Conservation (phyloP, 2,113 vertebrate genomes). For the Rousettus leschenaultii region DNA sequence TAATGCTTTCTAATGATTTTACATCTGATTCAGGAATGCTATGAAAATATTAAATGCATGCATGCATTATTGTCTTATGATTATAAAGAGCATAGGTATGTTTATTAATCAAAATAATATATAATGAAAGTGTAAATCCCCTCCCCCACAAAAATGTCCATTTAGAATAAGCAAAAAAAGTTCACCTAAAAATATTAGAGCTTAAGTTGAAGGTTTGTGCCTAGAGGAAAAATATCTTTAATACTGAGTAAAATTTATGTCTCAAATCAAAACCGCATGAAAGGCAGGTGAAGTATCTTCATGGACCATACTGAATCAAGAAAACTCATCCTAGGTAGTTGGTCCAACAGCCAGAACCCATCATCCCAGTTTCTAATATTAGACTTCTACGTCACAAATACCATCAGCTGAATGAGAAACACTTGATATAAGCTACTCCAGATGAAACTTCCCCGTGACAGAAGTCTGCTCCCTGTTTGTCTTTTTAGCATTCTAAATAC, state of each 20-base stretch:
- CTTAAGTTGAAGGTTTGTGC: neutral
- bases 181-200: neutral
- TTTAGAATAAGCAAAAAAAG: neutral
- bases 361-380: neutral
- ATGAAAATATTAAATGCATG: neutral
- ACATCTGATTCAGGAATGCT: neutral
- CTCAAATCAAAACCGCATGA: neutral
- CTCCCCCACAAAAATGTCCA: neutral
- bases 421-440: neutral
- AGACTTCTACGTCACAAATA: neutral
- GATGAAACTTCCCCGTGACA: neutral
- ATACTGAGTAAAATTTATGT: neutral
- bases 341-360: neutral
- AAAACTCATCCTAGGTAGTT: neutral
- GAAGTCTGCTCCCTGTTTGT: neutral
- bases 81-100: neutral
- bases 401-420: neutral
- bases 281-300: neutral
- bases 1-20: neutral
- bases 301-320: neutral
- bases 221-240: neutral
- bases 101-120: neutral
- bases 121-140: neutral
- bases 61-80: neutral
- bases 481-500: neutral